Percentiles rank a stretch among this genome's conserved stretches.
phyloP scores from a whole-genome alignment of 2,113 vertebrate genomes.

The Chloebia gouldiae region DNA sequence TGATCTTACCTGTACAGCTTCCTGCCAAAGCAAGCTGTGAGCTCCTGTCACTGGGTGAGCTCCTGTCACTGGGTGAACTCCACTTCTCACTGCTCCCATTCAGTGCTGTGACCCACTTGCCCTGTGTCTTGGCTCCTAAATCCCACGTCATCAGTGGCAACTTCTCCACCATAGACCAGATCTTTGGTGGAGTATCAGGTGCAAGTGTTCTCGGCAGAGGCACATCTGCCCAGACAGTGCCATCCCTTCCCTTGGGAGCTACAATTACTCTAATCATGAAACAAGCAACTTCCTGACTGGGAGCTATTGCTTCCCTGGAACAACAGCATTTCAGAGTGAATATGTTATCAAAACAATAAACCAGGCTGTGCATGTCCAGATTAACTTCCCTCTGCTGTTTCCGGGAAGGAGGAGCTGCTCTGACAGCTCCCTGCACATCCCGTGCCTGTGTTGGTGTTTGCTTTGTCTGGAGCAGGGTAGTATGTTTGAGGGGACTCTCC shows the following conservation, averaged over 20 bases:
- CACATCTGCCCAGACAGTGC: not conserved
- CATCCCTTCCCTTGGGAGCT: not conserved
- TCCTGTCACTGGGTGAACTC: not conserved
- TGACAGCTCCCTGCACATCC: not conserved
- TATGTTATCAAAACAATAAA: not conserved
- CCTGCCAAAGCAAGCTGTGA: not conserved
- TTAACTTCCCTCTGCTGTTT: not conserved
- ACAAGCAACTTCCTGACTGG: not conserved
- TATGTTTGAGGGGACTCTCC: not conserved
- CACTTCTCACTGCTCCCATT: not conserved
- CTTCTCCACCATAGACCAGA: not conserved
- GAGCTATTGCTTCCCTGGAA: not conserved
- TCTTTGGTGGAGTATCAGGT: not conserved
- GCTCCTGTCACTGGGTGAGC: not conserved
- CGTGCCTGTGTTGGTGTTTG: accelerated
- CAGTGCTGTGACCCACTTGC: not conserved
- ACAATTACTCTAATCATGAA: not conserved
- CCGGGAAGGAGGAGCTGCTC: not conserved
- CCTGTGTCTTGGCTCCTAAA: not conserved
- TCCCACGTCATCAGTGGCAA: not conserved
- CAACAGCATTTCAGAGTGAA: not conserved
- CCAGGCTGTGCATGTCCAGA: not conserved
- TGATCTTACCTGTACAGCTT: not conserved
- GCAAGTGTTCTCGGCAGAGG: not conserved
- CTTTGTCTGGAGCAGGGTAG: not conserved